A percentile compares a stretch with the other conserved stretches of the same genome.
These are phyloP conservation scores for Zoanthus solanderi DNA, from an alignment of 92 coral and sea anemone species.

Conservation along the genomic window DNA sequence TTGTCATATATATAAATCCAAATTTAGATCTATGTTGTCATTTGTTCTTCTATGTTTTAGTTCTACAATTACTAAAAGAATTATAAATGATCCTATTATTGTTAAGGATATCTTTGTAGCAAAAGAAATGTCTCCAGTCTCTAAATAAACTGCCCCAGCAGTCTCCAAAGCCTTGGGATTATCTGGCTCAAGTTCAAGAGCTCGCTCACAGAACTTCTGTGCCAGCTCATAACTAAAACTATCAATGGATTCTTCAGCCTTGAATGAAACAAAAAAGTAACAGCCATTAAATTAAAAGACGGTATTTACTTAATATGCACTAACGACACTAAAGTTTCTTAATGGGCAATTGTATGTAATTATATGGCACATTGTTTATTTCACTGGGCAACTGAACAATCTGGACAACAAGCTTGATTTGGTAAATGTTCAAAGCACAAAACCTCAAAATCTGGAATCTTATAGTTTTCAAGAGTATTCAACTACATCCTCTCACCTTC, in stretches of 20 bases:
- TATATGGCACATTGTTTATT: too few relatives aligned
- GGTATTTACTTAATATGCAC: not conserved
- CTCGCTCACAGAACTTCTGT: slow-evolving; percentile 89
- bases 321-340: too few relatives aligned
- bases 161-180: slow-evolving; percentile 80
- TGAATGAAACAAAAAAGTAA: not conserved
- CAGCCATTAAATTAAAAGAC: not conserved
- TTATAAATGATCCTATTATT: not conserved
- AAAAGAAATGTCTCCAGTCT: slow-evolving; percentile 80
- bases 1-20: too few relatives aligned
- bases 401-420: too few relatives aligned
- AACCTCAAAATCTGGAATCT: too few relatives aligned
- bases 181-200: slow-evolving; percentile 84
- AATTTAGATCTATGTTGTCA: too few relatives aligned
- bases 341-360: too few relatives aligned
- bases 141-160: slow-evolving; percentile 93
- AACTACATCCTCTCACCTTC: too few relatives aligned
- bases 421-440: too few relatives aligned
- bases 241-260: slow-evolving; percentile 92
- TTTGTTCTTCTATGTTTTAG: not conserved
- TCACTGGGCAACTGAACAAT: too few relatives aligned
- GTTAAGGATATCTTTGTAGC: slow-evolving; percentile 90
- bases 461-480: too few relatives aligned
- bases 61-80: not conserved
- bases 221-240: slow-evolving; percentile 92